Conservation (phyloP, 2,888 invertebrate genomes). For the Drosophila colorata region DNA sequence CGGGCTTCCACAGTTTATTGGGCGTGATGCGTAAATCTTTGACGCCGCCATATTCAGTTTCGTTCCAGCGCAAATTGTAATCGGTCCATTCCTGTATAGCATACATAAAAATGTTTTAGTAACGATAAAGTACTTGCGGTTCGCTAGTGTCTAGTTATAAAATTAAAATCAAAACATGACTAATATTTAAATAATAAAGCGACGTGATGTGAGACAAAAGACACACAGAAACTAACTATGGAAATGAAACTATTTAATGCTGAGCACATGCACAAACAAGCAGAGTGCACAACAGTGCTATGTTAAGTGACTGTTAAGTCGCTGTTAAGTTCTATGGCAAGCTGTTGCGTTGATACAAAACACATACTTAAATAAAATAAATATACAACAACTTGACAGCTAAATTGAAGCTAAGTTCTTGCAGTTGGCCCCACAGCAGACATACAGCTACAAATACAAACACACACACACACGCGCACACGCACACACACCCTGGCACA, state of each 20-base stretch:
- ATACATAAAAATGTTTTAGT: constrained; percentile 33
- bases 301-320: constrained; percentile 33
- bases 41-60: constrained; percentile 96
- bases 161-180: constrained; percentile 14
- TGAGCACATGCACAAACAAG: constrained; percentile 55
- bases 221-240: constrained; percentile 16
- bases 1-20: constrained; percentile 98
- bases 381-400: constrained; percentile 38
- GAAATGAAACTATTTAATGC: constrained; percentile 24
- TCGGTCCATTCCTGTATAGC: constrained; percentile 96
- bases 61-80: constrained; percentile 98
- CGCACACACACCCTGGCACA: constrained; percentile 1
- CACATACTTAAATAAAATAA: constrained; percentile 10
- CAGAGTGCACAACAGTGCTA: constrained; percentile 23
- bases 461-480: background rate
- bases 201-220: constrained; percentile 58
- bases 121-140: constrained; percentile 33
- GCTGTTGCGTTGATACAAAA: constrained; percentile 15
- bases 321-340: constrained; percentile 23
- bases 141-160: constrained; percentile 27
- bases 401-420: constrained; percentile 34
- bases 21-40: constrained; percentile 97
- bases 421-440: constrained; percentile 29
- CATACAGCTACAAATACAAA: background rate
- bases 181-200: constrained; percentile 65